Base-by-base conservation (phyloP, 2,113 vertebrate genomes). In the Zosterops pallidus region DNA sequence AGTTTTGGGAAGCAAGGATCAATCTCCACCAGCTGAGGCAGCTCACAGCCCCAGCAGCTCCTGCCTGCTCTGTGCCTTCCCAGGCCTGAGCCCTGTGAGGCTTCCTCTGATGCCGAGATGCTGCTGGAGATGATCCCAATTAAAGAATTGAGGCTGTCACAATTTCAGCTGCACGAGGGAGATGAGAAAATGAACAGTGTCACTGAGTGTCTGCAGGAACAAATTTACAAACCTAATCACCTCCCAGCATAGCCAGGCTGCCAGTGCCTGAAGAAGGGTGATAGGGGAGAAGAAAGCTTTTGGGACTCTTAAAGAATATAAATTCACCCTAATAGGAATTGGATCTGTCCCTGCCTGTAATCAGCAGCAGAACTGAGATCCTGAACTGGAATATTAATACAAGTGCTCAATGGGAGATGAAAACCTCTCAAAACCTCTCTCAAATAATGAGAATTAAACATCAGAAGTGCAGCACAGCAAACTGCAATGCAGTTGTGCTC, bases 151-250 rank as follows among this genome's bases (percentile, higher is more conserved):
- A 86, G 64, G 56, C 83, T 95, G 96, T 83, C 94, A 86, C 71
- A 39, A 20, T 44, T 79, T 70, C 90, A 86, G 82, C 68, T 39
- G 68, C 87, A 62, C 23, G 4, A 91, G 60, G 14, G 55, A 92
- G 83, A 86, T 56, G 92, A 94, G 79, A 83, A 93, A 92, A 88
- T 78, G 50, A 72, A 37, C 25, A 52, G 82, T 95, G 93, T 92
- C 96, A 90, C 76, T 2, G 2, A 71, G 83, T 17, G 79, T 80
- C 84, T 95, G 75, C 82, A 70, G 88, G 85, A 94, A 79, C 39
- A 59, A 76, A 95, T 95, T 95, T 95, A 95, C 90, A 97, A 94
- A 90, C 88, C 91, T 95, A 97, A 95, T 96, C 93, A 87, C 74
- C 89, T 95, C 91, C 71, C 75, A 72, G 70, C 87, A 80, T 16